Percentiles rank a stretch among this genome's conserved stretches.
Evolutionary conservation across 1,140 invertebrate species (phyloP).

Genomic region (Drosophila saltans): DNA sequence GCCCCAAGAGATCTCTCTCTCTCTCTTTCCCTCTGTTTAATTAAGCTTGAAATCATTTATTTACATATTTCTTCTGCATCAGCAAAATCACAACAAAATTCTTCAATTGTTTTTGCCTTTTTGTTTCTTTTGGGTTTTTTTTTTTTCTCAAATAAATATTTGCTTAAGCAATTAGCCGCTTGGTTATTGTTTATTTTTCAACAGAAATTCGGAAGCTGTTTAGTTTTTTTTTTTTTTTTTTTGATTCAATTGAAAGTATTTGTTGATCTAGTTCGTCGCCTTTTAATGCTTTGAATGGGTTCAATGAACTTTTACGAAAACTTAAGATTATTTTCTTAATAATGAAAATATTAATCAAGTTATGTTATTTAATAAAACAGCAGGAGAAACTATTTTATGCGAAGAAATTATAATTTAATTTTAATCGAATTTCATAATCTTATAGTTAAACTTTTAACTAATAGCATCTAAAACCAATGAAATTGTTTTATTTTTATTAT

Average conservation of each 20-base stretch:
- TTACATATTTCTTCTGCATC: conserved; percentile 48
- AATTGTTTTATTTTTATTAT: too few relatives aligned
- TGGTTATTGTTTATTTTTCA: conserved; percentile 40
- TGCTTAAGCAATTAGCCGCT: conserved; percentile 44
- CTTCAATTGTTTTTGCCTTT: conserved; percentile 16
- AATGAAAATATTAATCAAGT: too few relatives aligned
- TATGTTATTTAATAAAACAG: too few relatives aligned
- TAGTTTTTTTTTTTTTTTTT: background rate
- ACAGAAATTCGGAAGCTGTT: conserved; percentile 43
- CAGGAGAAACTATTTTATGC: too few relatives aligned
- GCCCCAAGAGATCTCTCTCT: background rate
- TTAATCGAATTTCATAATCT: too few relatives aligned
- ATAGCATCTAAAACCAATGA: too few relatives aligned
- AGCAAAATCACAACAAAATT: conserved; percentile 27
- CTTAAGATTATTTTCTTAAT: background rate
- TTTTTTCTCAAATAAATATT: conserved; percentile 45
- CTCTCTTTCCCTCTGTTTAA: conserved; percentile 48
- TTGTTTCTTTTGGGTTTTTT: background rate
- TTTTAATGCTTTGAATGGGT: background rate
- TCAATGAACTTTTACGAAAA: background rate
- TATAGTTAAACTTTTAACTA: too few relatives aligned
- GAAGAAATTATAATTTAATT: too few relatives aligned
- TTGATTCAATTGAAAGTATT: background rate
- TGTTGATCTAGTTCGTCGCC: background rate
- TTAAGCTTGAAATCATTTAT: conserved; percentile 67